A percentile compares a stretch with the other conserved stretches of the same genome.
Evolutionary conservation across 2,797 vertebrate genomes (phyloP).

Genomic region (Pampus argenteus): DNA sequence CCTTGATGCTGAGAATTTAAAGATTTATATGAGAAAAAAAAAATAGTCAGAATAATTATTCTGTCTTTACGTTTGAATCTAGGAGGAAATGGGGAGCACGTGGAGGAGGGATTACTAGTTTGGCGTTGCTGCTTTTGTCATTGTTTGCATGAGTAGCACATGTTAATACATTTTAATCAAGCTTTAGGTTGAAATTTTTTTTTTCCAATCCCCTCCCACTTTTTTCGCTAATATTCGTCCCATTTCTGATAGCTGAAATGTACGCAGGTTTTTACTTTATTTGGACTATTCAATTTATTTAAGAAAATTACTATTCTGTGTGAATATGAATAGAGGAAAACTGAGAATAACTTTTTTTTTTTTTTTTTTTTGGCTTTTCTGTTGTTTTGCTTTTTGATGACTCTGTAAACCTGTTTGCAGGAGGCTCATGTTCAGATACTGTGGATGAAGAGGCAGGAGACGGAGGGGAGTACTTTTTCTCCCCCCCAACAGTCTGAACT

Average conservation of each 20-base stretch:
- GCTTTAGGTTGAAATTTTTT: constrained; percentile 60
- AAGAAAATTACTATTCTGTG: constrained; percentile 74
- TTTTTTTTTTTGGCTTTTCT: constrained; percentile 39
- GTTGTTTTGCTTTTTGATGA: constrained; percentile 71
- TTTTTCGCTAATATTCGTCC: constrained; percentile 64
- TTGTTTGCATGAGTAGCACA: constrained; percentile 75
- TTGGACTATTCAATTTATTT: constrained; percentile 78
- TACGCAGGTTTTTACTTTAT: constrained; percentile 60
- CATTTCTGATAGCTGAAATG: constrained; percentile 69
- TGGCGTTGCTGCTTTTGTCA: constrained; percentile 67
- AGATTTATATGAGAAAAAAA: constrained; percentile 61
- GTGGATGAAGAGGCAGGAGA: constrained; percentile 73
- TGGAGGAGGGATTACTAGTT: constrained; percentile 61
- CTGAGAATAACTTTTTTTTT: constrained; percentile 31
- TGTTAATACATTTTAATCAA: constrained; percentile 70
- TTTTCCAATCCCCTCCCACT: constrained; percentile 46
- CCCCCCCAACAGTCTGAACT: not conserved
- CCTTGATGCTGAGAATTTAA: constrained; percentile 58
- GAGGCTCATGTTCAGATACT: constrained; percentile 56
- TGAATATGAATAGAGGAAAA: constrained; percentile 73
- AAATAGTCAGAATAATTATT: constrained; percentile 53
- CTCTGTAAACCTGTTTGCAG: constrained; percentile 66
- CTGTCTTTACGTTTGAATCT: constrained; percentile 62
- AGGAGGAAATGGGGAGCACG: constrained; percentile 47
- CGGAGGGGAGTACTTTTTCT: constrained; percentile 13